Evolutionary conservation across 2,888 invertebrate genomes (phyloP), one percentile per base, ranked within the genome.

Genomic region (Lochmaea crataegi): DNA sequence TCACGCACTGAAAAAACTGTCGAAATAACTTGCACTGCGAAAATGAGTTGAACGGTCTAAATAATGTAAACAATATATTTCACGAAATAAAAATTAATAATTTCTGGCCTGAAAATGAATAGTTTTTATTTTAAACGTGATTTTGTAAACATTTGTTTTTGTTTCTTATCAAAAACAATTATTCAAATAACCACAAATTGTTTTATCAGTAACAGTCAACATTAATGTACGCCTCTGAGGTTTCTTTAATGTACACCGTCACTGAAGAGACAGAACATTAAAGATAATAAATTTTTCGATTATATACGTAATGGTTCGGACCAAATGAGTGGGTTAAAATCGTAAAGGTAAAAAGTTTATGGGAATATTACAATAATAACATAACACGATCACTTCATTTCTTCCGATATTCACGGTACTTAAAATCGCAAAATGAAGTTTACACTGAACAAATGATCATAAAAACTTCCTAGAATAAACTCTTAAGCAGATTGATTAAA

Each of bases 211-310:
- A 7, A 32, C 32, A 32, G 32, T 32, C 32, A 32, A 32, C 32
- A 32, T 32, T 0, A 32, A 32, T 7, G 7, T 32, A 41, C 65
- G 22, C 51, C 65, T 51, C 65, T 65, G 65, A 53, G 6, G 53
- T 26, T 65, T 26, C 32, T 51, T 22, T 51, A 53, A 53, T 53
- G 18, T 53, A 53, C 16, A 16, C 16, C 18, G 53, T 41, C 26
- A 65, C 3, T 53, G 65, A 26, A 22, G 7, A 26, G 48, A 38
- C 10, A 18, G 18, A 26, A 14, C 38, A 41, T 58, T 4, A 65
- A 72, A 65, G 64, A 42, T 64, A 64, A 72, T 68, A 58, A 57
- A 65, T 72, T 68, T 56, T 72, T 72, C 18, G 51, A 68, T 72
- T 72, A 65, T 72, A 65, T 68, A 64, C 66, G 38, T 18, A 41